A percentile compares a stretch with the other conserved stretches of the same genome.
Conservation (phyloP, 2,888 invertebrate genomes). For the Phasia obesa region DNA sequence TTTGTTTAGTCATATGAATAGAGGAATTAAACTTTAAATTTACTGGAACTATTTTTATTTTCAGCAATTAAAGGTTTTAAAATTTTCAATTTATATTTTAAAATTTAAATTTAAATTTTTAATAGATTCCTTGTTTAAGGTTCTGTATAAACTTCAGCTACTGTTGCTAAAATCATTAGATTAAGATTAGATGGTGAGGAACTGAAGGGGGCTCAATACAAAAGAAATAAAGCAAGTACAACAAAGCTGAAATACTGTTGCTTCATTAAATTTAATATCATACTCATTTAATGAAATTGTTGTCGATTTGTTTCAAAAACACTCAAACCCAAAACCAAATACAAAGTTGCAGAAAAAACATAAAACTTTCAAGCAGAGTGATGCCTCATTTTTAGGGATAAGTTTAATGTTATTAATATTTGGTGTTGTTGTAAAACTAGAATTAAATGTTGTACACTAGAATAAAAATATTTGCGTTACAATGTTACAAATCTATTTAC, state of each 20-base stretch:
- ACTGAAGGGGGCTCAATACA: conserved; percentile 32
- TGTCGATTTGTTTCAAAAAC: conserved; percentile 83
- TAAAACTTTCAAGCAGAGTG: conserved; percentile 44
- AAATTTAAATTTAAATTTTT: conserved; percentile 1
- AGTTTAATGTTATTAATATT: conserved; percentile 5
- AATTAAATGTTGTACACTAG: too few species aligned
- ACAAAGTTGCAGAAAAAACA: conserved; percentile 13
- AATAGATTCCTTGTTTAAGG: conserved; percentile 25
- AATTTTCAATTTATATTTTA: too few species aligned
- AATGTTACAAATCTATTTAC: conserved; percentile 23
- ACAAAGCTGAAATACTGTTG: conserved; percentile 82
- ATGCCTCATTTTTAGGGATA: conserved; percentile 9
- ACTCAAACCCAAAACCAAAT: conserved; percentile 74
- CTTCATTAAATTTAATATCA: conserved; percentile 83
- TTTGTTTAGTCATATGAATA: too few species aligned
- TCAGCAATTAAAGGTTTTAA: too few species aligned
- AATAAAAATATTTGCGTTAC: neutral
- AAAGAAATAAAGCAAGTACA: conserved; percentile 55
- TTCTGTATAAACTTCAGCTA: conserved; percentile 30
- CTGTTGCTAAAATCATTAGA: conserved; percentile 36
- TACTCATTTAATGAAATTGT: conserved; percentile 83
- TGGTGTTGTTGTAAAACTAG: neutral
- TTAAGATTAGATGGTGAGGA: conserved; percentile 3
- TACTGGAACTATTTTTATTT: too few species aligned
- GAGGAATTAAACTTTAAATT: too few species aligned